phyloP scores from a whole-genome alignment of 2,888 invertebrate genomes.

The Apotomis betuletana region DNA sequence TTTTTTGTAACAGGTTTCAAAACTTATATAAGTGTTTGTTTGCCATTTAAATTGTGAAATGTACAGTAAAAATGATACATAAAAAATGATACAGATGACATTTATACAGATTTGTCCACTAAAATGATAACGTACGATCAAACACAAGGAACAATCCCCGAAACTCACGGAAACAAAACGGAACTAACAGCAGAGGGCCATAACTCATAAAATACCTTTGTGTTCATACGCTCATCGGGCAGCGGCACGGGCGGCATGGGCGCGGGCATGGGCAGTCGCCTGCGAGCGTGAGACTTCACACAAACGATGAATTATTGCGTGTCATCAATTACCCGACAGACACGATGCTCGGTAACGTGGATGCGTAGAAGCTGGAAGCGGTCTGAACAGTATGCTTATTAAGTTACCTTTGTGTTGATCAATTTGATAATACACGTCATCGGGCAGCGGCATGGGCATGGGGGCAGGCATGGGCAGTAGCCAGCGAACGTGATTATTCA shows the following conservation, averaged over 20 bases:
- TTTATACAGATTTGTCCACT: neutral
- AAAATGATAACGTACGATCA: neutral
- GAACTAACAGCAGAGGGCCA: constrained; percentile 37
- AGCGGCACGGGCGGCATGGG: constrained; percentile 17
- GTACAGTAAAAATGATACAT: too few species aligned
- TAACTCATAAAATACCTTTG: constrained; percentile 42
- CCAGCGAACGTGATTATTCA: too few species aligned
- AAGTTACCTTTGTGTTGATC: too few species aligned
- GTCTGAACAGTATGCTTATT: neutral
- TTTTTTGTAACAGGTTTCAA: too few species aligned
- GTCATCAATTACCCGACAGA: constrained; percentile 79
- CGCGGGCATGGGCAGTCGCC: constrained; percentile 47
- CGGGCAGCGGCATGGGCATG: too few species aligned
- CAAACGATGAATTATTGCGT: constrained; percentile 80
- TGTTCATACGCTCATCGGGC: constrained; percentile 39
- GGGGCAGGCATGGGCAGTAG: too few species aligned
- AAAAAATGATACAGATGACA: too few species aligned
- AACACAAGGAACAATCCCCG: constrained; percentile 3
- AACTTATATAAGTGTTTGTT: too few species aligned
- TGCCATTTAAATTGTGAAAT: too few species aligned
- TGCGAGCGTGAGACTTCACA: constrained; percentile 70
- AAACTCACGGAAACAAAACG: constrained; percentile 26
- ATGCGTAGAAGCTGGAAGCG: constrained; percentile 43
- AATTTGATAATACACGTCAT: too few species aligned
- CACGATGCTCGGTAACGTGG: constrained; percentile 54